Conservation (phyloP, 30 jellyfish, hydroid and myxozoan genomes). For the Aurelia sp. region DNA sequence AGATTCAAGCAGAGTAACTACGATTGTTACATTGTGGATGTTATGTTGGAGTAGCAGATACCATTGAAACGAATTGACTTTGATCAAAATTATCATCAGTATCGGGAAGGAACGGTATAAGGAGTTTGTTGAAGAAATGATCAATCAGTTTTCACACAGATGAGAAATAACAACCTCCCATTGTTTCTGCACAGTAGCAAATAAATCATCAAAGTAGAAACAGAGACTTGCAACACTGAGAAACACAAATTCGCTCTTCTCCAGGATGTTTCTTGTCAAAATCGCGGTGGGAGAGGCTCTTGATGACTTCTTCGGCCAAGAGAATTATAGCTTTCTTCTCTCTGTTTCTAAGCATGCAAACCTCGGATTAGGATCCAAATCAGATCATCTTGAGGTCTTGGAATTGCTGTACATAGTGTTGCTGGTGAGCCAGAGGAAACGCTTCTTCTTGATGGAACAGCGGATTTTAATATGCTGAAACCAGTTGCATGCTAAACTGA, state of each 20-base stretch:
- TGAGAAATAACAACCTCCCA: conserved; percentile 2
- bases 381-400: neutral
- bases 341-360: conserved; percentile 8
- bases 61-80: too few species aligned
- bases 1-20: too few species aligned
- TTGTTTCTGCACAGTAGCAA: neutral
- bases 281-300: conserved; percentile 16
- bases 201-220: neutral
- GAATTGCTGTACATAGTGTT: too few species aligned
- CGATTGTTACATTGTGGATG: too few species aligned
- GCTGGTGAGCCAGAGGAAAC: too few species aligned
- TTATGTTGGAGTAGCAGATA: too few species aligned
- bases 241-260: neutral
- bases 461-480: too few species aligned
- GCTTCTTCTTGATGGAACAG: too few species aligned
- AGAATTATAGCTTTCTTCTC: neutral
- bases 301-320: neutral
- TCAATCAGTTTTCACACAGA: neutral
- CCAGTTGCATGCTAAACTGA: too few species aligned
- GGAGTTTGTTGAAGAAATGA: conserved; percentile 6
- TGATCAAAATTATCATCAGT: too few species aligned
- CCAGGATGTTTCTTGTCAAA: conserved; percentile 23
- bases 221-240: neutral
- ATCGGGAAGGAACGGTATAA: neutral
- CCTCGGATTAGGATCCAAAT: neutral